These are phyloP conservation scores for Typhlomys cinereus DNA, from an alignment of 2,113 vertebrate species.

Conservation along the genomic window DNA sequence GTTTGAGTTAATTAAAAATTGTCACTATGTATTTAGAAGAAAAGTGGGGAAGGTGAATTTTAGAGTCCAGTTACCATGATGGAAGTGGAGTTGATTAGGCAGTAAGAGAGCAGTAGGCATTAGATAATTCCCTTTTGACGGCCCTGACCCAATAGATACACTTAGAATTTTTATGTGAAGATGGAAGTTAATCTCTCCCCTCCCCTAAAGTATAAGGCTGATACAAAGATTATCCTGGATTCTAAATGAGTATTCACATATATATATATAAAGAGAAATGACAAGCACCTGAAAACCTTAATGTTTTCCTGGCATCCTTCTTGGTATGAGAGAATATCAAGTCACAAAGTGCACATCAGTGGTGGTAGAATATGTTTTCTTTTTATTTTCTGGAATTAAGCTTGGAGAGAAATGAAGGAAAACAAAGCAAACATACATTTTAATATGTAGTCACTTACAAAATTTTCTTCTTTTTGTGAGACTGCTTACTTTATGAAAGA, in stretches of 20 bases:
- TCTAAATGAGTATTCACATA: not conserved
- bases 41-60: not conserved
- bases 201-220: not conserved
- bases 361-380: not conserved
- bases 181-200: not conserved
- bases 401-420: not conserved
- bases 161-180: not conserved
- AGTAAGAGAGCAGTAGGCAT: not conserved
- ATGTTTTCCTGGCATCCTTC: not conserved
- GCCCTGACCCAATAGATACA: too few relatives aligned
- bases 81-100: too few relatives aligned
- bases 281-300: not conserved
- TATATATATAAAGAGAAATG: not conserved
- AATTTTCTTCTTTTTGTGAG: not conserved
- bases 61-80: not conserved
- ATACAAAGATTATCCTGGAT: not conserved
- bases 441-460: not conserved
- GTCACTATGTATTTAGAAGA: not conserved
- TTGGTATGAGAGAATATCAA: not conserved
- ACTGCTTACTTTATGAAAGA: not conserved
- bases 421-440: not conserved
- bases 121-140: not conserved
- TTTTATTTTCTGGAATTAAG: not conserved
- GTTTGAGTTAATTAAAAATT: not conserved
- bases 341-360: not conserved